Evolutionary conservation across 2,888 invertebrate species (phyloP).

Genomic region (Polia nebulosa): DNA sequence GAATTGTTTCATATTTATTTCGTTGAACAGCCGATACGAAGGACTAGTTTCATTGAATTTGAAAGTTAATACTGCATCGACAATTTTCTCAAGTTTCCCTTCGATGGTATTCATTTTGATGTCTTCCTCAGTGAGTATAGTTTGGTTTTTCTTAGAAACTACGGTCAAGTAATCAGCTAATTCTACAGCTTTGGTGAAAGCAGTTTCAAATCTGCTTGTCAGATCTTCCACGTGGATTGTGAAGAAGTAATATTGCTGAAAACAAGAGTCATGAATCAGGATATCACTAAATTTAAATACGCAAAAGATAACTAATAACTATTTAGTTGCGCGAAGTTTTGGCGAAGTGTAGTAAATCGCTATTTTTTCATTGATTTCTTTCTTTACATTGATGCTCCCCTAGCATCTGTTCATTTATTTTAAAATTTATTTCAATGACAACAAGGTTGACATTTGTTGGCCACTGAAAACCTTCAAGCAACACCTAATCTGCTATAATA

Average conservation of each 20-base stretch:
- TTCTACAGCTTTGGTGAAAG: conserved; percentile 75
- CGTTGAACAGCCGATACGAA: conserved; percentile 76
- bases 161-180: conserved; percentile 73
- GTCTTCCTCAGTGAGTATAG: conserved; percentile 67
- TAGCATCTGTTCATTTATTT: not conserved
- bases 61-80: conserved; percentile 78
- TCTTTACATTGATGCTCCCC: not conserved
- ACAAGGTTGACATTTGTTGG: not conserved
- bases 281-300: not conserved
- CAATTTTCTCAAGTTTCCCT: conserved; percentile 74
- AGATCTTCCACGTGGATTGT: conserved; percentile 76
- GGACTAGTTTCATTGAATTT: conserved; percentile 75
- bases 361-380: not conserved
- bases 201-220: conserved; percentile 79
- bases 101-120: conserved; percentile 73
- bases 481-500: conserved; percentile 26
- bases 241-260: conserved; percentile 87
- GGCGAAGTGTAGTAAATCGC: not conserved
- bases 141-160: conserved; percentile 73
- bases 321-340: too few relatives aligned
- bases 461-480: not conserved
- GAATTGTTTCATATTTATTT: conserved; percentile 80
- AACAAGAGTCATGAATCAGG: conserved; percentile 49
- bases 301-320: too few relatives aligned
- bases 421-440: not conserved